A percentile compares a stretch with the other conserved stretches of the same genome.
Evolutionary conservation across 2,888 invertebrate species (phyloP).

Genomic region (Chloroclystis v-ata): DNA sequence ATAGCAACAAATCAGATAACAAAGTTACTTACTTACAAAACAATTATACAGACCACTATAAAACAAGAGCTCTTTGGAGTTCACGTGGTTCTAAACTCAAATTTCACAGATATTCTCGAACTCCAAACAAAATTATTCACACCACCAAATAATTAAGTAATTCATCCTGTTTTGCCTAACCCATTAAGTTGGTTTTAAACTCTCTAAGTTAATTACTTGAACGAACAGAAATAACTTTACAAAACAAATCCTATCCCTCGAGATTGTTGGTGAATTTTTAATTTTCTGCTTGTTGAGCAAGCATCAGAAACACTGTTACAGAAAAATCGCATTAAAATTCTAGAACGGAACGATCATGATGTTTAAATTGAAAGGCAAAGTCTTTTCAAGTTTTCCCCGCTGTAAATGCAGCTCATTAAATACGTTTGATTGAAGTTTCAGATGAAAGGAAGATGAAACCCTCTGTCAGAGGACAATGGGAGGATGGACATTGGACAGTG

Average conservation of each 20-base stretch:
- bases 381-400: conserved; percentile 23
- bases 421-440: conserved; percentile 46
- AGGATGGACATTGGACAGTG: conserved; percentile 40
- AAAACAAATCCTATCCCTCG: conserved; percentile 49
- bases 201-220: conserved; percentile 44
- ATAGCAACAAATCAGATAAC: conserved; percentile 9
- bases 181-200: conserved; percentile 47
- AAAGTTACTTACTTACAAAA: no score
- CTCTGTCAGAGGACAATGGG: conserved; percentile 43
- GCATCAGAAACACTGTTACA: conserved; percentile 55
- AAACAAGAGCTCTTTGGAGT: conserved; percentile 5
- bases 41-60: conserved; percentile 7
- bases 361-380: conserved; percentile 30
- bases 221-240: conserved; percentile 44
- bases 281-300: conserved; percentile 64
- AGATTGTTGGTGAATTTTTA: conserved; percentile 57
- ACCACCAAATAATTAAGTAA: conserved; percentile 22
- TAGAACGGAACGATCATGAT: conserved; percentile 40
- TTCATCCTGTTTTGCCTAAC: conserved; percentile 35
- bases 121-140: conserved; percentile 17
- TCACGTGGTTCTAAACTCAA: not conserved
- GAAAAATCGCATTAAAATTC: conserved; percentile 48
- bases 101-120: conserved; percentile 5
- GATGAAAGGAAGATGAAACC: conserved; percentile 44
- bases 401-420: conserved; percentile 31